Conservation (phyloP, 2,797 vertebrate species). For the Tapera naevia region DNA sequence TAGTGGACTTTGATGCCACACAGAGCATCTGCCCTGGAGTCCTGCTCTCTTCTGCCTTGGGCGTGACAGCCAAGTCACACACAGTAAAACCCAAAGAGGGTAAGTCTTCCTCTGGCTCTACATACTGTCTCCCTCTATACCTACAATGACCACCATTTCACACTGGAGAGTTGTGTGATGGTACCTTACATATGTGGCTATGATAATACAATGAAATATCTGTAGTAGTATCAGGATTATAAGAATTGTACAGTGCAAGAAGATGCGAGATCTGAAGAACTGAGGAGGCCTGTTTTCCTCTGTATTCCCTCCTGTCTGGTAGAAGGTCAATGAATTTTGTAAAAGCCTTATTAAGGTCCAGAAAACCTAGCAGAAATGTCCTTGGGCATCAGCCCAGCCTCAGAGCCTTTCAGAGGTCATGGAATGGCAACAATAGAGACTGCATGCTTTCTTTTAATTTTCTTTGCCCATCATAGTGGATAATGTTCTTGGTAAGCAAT, state of each 20-base stretch:
- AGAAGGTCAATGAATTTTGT: not conserved
- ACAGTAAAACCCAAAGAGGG: not conserved
- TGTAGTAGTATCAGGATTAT: not conserved
- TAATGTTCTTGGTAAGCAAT: not conserved
- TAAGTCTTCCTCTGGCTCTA: not conserved
- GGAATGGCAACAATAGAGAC: not conserved
- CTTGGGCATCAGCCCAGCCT: too few relatives aligned
- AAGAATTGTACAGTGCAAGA: not conserved
- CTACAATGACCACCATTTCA: not conserved
- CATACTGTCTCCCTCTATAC: not conserved
- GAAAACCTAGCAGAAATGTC: not conserved
- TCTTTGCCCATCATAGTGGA: too few relatives aligned
- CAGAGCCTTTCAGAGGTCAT: not conserved
- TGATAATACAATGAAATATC: not conserved
- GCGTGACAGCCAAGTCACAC: too few relatives aligned
- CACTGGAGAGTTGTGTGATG: not conserved
- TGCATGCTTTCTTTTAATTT: not conserved
- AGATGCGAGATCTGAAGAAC: not conserved
- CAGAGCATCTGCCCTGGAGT: not conserved
- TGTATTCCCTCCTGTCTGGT: not conserved
- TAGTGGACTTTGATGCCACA: not conserved
- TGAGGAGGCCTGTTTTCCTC: not conserved
- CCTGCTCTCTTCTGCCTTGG: not conserved
- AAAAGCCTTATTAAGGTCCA: not conserved
- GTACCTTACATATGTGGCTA: not conserved